Base-by-base conservation (phyloP, 2,113 vertebrate species). In the Labeo catla region DNA sequence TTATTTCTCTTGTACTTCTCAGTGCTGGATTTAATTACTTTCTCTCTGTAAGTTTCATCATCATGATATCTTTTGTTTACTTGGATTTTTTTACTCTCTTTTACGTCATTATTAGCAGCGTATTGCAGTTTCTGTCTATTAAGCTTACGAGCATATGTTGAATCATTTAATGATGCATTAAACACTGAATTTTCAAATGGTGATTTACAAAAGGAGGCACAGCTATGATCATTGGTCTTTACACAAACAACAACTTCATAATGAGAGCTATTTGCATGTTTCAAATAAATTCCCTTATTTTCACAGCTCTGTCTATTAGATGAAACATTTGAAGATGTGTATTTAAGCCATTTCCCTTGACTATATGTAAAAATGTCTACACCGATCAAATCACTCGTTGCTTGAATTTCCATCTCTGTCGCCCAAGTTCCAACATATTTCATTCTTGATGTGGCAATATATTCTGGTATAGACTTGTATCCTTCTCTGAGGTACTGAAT, bases 331-430 rank as follows among this genome's bases (percentile, higher is more conserved):
- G 59, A 82, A 57, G 23, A 49, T 76, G 7, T 8, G 65, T 57
- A 84, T 76, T 76, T 74, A 21, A 76, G 34, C 72, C 83, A 76
- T n/a, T 39, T 43, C 6, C 16, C 54, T 36, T 43, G 12, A 61
- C 6, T 57, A 6, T 84, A 84, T 63, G 72, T 84, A 84, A 76
- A 76, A 7, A 84, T 39, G 54, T 84, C 12, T 13, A 76, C 52
- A 57, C 50, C 83, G 21, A 84, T 21, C 8, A 73, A 43, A 76
- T 84, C 39, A 19, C 39, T 47, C 6, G 83, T 43, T 23, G 72
- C 83, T 12, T 84, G 70, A 3, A 84, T 84, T 72, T 84, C 83
- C 28, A 74, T 47, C 16, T 84, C 70, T n/a, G 83, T 84, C 1
- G 66, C 83, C 83, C 83, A 84, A 12, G n/a, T 84, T n/a, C 83